Evolutionary conservation across 2,888 invertebrate genomes (phyloP).

Genomic region (Diplazon laetatorius): DNA sequence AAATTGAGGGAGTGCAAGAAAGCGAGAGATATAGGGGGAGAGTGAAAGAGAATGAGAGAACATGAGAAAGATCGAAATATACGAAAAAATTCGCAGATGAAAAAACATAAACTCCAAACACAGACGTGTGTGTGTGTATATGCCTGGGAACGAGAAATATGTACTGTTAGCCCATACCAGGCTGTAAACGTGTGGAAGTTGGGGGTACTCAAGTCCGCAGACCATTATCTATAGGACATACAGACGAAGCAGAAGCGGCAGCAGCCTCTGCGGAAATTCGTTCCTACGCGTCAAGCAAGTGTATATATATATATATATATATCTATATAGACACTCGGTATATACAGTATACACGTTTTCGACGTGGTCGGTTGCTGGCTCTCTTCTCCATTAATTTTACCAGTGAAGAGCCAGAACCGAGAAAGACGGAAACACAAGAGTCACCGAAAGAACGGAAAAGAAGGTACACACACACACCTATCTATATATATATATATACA

Average conservation of each 20-base stretch:
- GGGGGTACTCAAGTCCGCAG: neutral
- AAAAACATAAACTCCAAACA: conserved; percentile 5
- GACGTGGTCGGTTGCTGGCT: conserved; percentile 47
- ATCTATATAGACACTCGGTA: too few species aligned
- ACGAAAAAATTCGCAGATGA: neutral
- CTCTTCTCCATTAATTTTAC: conserved; percentile 64
- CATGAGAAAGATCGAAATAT: neutral
- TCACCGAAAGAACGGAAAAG: neutral
- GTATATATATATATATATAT: conserved; percentile 28
- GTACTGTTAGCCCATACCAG: neutral
- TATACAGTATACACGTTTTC: conserved; percentile 46
- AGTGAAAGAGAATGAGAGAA: neutral
- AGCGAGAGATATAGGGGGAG: neutral
- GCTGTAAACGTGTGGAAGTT: conserved; percentile 5
- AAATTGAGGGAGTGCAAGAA: neutral
- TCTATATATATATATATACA: too few species aligned
- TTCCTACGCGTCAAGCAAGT: conserved; percentile 26
- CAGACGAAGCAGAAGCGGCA: conserved; percentile 35
- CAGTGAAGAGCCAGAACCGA: conserved; percentile 50
- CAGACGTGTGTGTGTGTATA: neutral
- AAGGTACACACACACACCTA: conserved; percentile 10
- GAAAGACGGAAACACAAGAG: conserved; percentile 4
- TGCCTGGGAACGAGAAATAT: conserved; percentile 3
- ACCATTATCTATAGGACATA: conserved; percentile 15
- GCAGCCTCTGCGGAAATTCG: conserved; percentile 26